Conservation (phyloP, 2,113 vertebrate genomes). For the Gymnocephalus cernua region DNA sequence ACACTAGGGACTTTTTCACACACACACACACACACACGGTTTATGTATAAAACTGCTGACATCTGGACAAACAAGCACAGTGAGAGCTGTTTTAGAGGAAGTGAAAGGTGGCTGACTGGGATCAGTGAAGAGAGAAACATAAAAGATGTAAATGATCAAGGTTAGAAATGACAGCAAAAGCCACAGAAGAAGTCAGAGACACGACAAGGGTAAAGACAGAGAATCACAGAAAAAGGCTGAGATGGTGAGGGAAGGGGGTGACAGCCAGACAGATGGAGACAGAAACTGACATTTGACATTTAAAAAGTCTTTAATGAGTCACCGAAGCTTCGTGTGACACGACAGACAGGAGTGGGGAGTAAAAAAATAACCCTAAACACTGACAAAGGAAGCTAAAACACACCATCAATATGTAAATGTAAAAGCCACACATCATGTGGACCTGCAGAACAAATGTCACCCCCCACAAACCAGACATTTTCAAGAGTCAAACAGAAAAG, state of each 20-base stretch:
- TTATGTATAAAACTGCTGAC: constrained; percentile 35
- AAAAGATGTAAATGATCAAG: constrained; percentile 62
- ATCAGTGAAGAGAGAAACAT: constrained; percentile 41
- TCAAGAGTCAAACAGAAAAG: constrained; percentile 2
- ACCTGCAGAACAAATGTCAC: constrained; percentile 18
- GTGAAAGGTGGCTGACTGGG: constrained; percentile 33
- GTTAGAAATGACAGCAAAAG: constrained; percentile 42
- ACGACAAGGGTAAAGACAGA: constrained; percentile 19
- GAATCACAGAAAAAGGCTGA: constrained; percentile 1
- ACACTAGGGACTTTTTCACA: neutral
- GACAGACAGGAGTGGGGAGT: neutral
- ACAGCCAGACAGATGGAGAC: constrained; percentile 47
- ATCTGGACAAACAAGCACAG: constrained; percentile 41
- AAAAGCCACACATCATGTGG: constrained; percentile 3
- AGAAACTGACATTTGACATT: constrained; percentile 62
- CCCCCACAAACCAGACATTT: neutral
- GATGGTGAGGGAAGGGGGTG: constrained; percentile 3
- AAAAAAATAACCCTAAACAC: constrained; percentile 33
- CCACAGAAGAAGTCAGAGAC: constrained; percentile 22
- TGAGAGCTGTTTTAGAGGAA: constrained; percentile 18
- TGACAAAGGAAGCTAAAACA: constrained; percentile 6
- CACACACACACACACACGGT: constrained; percentile 12
- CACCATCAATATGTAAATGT: constrained; percentile 8
- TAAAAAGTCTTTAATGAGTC: constrained; percentile 60
- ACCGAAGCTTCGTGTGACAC: neutral